Evolutionary conservation across 2,797 vertebrate species (phyloP).

Genomic region (Karalla daura): DNA sequence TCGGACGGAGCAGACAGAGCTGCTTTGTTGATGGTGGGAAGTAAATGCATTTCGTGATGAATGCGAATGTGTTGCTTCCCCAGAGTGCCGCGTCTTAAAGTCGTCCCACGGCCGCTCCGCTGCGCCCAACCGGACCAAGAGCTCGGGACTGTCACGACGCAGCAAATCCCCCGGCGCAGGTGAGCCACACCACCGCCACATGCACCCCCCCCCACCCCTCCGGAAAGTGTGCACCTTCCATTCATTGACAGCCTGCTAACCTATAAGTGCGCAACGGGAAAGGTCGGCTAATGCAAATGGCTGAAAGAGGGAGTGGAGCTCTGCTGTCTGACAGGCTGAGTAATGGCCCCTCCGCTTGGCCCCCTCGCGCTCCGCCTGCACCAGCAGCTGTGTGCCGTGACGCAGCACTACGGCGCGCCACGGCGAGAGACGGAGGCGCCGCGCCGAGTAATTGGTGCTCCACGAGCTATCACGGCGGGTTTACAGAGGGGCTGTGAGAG

Average conservation of each 20-base stretch:
- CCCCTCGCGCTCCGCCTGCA: slow-evolving; percentile 15
- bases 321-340: not conserved
- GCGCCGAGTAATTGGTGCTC: slow-evolving; percentile 24
- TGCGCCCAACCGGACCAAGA: slow-evolving; percentile 85
- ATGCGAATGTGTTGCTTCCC: slow-evolving; percentile 23
- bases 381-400: slow-evolving; percentile 30
- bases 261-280: not conserved
- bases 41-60: slow-evolving; percentile 41
- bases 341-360: slow-evolving; percentile 8
- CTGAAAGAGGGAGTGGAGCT: not conserved
- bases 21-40: not conserved
- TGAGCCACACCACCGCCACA: slow-evolving; percentile 56
- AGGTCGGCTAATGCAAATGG: not conserved
- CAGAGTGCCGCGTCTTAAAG: slow-evolving; percentile 94
- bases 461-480: slow-evolving; percentile 16
- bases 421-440: slow-evolving; percentile 23
- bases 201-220: not conserved
- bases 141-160: slow-evolving; percentile 87
- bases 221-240: not conserved
- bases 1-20: slow-evolving; percentile 8
- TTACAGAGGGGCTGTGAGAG: slow-evolving; percentile 4
- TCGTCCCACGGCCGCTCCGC: slow-evolving; percentile 86
- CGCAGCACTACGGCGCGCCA: slow-evolving; percentile 20
- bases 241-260: not conserved
- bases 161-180: slow-evolving; percentile 95